Evolutionary conservation across 2,888 invertebrate species (phyloP).

Genomic region (Lithosia quadra): DNA sequence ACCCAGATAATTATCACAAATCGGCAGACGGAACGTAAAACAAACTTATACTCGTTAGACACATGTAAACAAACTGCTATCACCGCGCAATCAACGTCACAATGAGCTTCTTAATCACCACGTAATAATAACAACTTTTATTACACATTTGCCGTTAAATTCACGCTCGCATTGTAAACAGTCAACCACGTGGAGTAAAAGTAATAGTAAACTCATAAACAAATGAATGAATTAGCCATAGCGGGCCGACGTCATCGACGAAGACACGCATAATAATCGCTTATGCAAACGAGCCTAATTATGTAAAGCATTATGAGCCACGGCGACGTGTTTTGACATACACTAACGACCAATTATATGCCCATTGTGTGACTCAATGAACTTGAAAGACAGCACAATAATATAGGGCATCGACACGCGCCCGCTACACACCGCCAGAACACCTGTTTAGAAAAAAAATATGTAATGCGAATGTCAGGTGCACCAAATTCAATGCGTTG

Average conservation of each 20-base stretch:
- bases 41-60: conserved; percentile 4
- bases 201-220: conserved; percentile 82
- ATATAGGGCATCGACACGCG: conserved; percentile 84
- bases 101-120: conserved; percentile 54
- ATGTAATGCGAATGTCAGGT: conserved; percentile 74
- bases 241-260: conserved; percentile 74
- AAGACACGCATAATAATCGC: conserved; percentile 84
- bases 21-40: conserved; percentile 5
- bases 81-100: conserved; percentile 53
- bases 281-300: conserved; percentile 85
- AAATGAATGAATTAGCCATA: conserved; percentile 83
- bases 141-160: conserved; percentile 75
- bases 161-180: conserved; percentile 74
- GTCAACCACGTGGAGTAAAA: conserved; percentile 81
- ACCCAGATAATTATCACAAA: conserved; percentile 32
- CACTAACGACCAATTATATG: conserved; percentile 82
- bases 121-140: conserved; percentile 71
- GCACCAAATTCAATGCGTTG: conserved; percentile 71
- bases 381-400: conserved; percentile 81
- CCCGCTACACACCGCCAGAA: conserved; percentile 51
- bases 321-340: conserved; percentile 81
- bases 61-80: conserved; percentile 51
- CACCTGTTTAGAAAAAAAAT: conserved; percentile 83
- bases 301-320: conserved; percentile 82
- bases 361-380: conserved; percentile 82